Evolutionary conservation across 2,888 invertebrate species (phyloP).

Genomic region (Crematogaster levior): DNA sequence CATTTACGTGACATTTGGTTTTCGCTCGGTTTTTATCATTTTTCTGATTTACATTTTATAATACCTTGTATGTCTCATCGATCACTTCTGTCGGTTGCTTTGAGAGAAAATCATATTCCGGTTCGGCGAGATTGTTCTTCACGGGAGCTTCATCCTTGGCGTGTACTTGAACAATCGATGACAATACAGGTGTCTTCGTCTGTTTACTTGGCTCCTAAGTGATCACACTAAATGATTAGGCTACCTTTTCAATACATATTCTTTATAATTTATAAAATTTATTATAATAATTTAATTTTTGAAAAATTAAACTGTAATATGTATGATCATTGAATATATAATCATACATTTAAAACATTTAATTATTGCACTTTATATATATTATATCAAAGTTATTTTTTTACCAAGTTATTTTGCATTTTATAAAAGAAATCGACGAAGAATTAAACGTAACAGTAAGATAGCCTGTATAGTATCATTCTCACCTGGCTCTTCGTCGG

Average conservation of each 20-base stretch:
- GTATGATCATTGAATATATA: background rate
- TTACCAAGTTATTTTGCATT: too few species aligned
- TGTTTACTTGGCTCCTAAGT: conserved; percentile 45
- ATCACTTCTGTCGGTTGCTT: conserved; percentile 94
- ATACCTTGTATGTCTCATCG: conserved; percentile 93
- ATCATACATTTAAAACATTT: background rate
- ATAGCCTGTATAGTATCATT: background rate
- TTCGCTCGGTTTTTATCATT: background rate
- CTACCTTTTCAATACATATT: background rate
- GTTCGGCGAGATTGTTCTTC: conserved; percentile 92
- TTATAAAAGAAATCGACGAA: too few species aligned
- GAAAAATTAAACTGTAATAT: background rate
- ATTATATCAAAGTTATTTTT: too few species aligned
- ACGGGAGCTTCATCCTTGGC: conserved; percentile 83
- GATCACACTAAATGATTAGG: background rate
- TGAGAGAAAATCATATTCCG: conserved; percentile 94
- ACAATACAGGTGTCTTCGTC: conserved; percentile 84
- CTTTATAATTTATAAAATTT: background rate
- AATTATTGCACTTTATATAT: background rate
- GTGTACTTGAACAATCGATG: conserved; percentile 87
- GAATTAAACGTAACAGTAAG: background rate
- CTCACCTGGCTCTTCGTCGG: conserved; percentile 74
- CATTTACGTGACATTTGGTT: background rate
- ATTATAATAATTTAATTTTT: background rate
- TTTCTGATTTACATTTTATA: conserved; percentile 7